Evolutionary conservation across 92 coral and sea anemone genomes (phyloP).

Genomic region (Epizoanthus illoricatus): DNA sequence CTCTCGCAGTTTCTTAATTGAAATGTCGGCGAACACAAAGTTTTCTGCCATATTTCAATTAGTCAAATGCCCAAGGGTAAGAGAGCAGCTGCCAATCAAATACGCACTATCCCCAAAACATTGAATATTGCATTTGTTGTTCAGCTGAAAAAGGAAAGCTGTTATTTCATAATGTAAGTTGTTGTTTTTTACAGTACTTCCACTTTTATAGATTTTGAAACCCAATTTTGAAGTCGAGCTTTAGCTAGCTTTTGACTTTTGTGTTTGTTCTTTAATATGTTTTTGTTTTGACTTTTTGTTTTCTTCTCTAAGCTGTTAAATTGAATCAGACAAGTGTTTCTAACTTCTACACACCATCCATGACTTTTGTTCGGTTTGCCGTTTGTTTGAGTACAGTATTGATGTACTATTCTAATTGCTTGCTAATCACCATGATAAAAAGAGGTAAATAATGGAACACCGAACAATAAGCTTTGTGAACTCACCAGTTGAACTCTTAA

Average conservation of each 20-base stretch:
- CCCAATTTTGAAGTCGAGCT: neutral
- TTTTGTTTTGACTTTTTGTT: neutral
- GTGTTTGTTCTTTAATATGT: neutral
- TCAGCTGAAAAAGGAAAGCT: no score
- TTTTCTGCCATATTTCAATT: no score
- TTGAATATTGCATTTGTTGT: no score
- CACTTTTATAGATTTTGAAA: neutral
- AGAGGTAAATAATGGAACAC: conserved; percentile 15
- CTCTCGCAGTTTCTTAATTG: neutral
- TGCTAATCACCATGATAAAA: conserved; percentile 18
- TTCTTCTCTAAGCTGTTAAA: neutral
- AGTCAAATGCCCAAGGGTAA: no score
- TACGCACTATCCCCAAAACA: no score
- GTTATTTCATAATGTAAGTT: no score
- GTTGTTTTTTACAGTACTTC: no score
- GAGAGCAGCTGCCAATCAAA: no score
- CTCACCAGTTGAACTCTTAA: conserved; percentile 8
- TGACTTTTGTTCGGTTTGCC: no score
- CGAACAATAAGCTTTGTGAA: conserved; percentile 2
- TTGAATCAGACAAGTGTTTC: no score
- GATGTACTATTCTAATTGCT: no score
- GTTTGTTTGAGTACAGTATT: no score
- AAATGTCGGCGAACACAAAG: neutral
- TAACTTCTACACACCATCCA: neutral
- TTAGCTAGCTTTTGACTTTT: neutral